Evolutionary conservation across 2,888 invertebrate species (phyloP).

Genomic region (Seira ritae): DNA sequence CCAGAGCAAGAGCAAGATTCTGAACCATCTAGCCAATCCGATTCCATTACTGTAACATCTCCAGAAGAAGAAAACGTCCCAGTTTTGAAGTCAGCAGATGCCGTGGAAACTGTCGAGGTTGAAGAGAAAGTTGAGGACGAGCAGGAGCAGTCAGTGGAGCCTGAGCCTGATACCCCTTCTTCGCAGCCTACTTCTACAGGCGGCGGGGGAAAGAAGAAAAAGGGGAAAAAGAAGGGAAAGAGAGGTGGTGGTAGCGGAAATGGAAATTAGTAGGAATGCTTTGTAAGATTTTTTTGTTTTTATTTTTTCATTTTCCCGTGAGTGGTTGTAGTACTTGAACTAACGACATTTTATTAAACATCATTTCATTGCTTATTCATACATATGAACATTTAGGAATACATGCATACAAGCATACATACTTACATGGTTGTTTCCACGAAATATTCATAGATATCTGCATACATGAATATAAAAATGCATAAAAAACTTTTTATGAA

Average conservation of each 20-base stretch:
- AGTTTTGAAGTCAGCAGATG: neutral
- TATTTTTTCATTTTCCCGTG: conserved; percentile 30
- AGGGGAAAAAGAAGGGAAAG: conserved; percentile 77
- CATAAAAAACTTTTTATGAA: no score
- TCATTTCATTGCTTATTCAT: no score
- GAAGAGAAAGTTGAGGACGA: conserved; percentile 74
- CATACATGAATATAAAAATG: no score
- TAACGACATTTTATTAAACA: no score
- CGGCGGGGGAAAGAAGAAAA: conserved; percentile 78
- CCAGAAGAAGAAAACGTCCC: conserved; percentile 49
- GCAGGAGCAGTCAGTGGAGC: conserved; percentile 78
- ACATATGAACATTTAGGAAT: neutral
- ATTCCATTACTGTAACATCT: conserved; percentile 45
- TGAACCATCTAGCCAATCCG: conserved; percentile 56
- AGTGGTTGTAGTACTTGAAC: neutral
- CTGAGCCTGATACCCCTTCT: conserved; percentile 76
- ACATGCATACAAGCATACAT: no score
- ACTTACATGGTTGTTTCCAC: no score
- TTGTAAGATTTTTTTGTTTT: conserved; percentile 53
- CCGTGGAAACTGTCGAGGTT: conserved; percentile 7
- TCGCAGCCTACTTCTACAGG: conserved; percentile 77
- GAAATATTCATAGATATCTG: no score
- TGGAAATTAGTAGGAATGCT: conserved; percentile 47
- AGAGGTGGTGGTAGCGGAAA: conserved; percentile 73
- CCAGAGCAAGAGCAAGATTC: conserved; percentile 46